Conservation (phyloP, 2,797 vertebrate genomes). For the Halcyon chelicuti region DNA sequence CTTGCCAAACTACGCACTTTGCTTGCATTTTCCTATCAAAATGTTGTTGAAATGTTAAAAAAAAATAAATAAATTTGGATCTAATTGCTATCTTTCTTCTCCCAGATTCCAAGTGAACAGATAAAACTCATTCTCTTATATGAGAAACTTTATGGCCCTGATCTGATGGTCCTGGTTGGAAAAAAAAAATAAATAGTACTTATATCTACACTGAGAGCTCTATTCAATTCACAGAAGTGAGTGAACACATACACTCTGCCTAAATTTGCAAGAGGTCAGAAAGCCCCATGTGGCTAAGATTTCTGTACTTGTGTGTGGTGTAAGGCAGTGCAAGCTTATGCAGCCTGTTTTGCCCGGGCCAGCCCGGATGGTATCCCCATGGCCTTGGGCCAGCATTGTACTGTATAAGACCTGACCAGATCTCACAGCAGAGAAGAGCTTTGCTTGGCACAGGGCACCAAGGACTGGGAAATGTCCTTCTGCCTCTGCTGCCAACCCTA, state of each 20-base stretch:
- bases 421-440: not conserved
- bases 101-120: not conserved
- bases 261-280: not conserved
- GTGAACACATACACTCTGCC: rapidly evolving
- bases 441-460: not conserved
- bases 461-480: not conserved
- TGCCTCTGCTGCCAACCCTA: not conserved
- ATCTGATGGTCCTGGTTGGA: not conserved
- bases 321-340: rapidly evolving
- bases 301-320: not conserved
- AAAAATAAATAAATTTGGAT: too few species aligned
- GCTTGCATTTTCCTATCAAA: not conserved
- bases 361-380: not conserved
- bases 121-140: not conserved
- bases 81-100: not conserved
- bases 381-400: not conserved
- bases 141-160: not conserved
- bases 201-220: not conserved
- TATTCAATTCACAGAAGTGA: not conserved
- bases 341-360: not conserved
- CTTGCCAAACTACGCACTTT: not conserved
- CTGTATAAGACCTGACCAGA: not conserved
- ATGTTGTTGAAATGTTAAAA: not conserved
- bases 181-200: not conserved
- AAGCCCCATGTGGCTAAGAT: not conserved